A percentile compares a stretch with the other conserved stretches of the same genome.
Conservation (phyloP, 2,888 invertebrate genomes). For the Blastobasis lacticolella region DNA sequence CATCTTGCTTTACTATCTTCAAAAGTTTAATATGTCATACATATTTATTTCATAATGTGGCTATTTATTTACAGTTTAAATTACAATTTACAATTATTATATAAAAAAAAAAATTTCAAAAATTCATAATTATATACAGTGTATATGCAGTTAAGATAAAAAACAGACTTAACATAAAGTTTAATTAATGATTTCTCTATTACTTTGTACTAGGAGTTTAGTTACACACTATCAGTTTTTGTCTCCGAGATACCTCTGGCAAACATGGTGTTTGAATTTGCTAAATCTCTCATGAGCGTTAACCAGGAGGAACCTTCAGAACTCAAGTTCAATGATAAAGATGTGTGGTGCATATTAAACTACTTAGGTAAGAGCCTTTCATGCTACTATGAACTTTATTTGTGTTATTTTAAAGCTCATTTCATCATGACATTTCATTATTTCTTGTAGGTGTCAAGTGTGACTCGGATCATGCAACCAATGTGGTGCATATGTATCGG, state of each 20-base stretch:
- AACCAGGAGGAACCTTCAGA: constrained; percentile 21
- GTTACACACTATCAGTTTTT: constrained; percentile 75
- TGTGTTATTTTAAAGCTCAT: too few species aligned
- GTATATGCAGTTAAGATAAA: too few species aligned
- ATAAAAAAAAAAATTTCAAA: too few species aligned
- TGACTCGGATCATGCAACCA: constrained; percentile 45
- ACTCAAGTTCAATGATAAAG: constrained; percentile 52
- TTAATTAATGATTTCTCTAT: too few species aligned
- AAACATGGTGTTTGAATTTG: constrained; percentile 66
- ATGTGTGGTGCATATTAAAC: constrained; percentile 66
- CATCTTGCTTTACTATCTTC: too few species aligned
- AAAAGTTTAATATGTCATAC: too few species aligned
- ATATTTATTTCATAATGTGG: too few species aligned
- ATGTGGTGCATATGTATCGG: constrained; percentile 43
- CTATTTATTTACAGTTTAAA: too few species aligned
- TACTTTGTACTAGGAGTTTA: constrained; percentile 53
- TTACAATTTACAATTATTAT: too few species aligned
- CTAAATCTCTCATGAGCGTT: constrained; percentile 36
- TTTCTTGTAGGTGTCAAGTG: constrained; percentile 48
- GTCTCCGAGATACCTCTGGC: constrained; percentile 74
- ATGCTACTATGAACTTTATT: too few species aligned
- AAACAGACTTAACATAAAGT: too few species aligned
- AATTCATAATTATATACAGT: too few species aligned
- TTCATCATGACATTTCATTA: neutral
- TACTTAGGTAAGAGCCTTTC: constrained; percentile 42